Evolutionary conservation across 53 echinoderm and acorn worm species (phyloP).

Genomic region (Holothuria scabra): DNA sequence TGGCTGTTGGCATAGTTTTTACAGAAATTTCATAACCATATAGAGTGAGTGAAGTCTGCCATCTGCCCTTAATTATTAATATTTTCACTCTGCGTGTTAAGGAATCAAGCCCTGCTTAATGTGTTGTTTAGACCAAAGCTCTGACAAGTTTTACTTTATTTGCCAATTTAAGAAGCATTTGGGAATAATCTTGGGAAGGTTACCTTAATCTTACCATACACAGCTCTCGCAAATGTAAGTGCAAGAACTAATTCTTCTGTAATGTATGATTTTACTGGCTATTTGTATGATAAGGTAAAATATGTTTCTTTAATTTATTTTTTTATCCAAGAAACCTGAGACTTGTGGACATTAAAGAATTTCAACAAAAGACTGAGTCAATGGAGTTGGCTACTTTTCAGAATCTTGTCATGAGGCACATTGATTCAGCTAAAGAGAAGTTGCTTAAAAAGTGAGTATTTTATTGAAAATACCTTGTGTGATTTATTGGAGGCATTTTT

Average conservation of each 20-base stretch:
- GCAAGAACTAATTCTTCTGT: background rate
- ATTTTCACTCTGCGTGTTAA: too few relatives aligned
- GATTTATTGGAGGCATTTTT: too few relatives aligned
- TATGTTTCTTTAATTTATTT: background rate
- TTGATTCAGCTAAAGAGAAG: conserved; percentile 93
- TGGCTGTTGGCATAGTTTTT: too few relatives aligned
- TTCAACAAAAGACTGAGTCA: conserved; percentile 89
- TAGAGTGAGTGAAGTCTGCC: too few relatives aligned
- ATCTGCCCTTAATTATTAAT: too few relatives aligned
- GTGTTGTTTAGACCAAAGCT: too few relatives aligned
- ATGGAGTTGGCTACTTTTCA: conserved; percentile 99
- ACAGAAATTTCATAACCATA: too few relatives aligned
- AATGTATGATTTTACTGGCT: background rate
- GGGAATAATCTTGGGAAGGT: too few relatives aligned
- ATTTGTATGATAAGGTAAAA: background rate
- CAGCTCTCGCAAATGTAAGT: background rate
- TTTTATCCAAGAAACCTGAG: conserved; percentile 68
- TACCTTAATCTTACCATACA: background rate
- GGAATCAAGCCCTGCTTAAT: too few relatives aligned
- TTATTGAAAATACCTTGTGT: too few relatives aligned
- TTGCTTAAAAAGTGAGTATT: conserved; percentile 91
- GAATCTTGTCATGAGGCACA: conserved; percentile 98
- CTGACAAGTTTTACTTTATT: too few relatives aligned
- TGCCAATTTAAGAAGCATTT: too few relatives aligned
- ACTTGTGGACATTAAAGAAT: conserved; percentile 88